These are phyloP conservation scores for Falco berigora DNA, from an alignment of 2,797 vertebrate genomes.

Conservation along the genomic window DNA sequence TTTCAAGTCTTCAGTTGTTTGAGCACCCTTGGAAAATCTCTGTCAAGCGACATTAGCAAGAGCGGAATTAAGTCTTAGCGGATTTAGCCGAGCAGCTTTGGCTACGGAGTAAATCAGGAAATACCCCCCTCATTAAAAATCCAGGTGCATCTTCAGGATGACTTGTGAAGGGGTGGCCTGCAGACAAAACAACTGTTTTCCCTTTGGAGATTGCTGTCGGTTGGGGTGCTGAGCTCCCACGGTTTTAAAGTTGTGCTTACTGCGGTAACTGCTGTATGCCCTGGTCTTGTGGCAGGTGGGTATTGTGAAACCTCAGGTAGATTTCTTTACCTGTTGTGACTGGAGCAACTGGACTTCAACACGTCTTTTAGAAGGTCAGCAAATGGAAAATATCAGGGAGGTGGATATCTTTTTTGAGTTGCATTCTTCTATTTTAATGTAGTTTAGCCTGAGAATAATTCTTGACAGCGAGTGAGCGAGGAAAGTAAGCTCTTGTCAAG, in stretches of 20 bases:
- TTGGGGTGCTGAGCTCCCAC: background rate
- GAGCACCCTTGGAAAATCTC: conserved; percentile 29
- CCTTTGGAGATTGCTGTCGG: background rate
- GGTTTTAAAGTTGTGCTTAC: background rate
- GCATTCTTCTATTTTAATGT: background rate
- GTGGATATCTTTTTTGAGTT: background rate
- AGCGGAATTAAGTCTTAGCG: conserved; percentile 26
- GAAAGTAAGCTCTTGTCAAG: background rate
- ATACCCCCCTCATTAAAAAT: background rate
- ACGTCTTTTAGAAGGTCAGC: background rate
- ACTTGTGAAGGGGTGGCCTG: background rate
- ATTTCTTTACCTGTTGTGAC: background rate
- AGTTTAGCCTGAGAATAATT: background rate
- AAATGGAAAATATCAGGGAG: background rate
- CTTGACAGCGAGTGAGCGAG: background rate
- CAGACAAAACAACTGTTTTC: background rate
- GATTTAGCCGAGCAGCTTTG: conserved; percentile 55
- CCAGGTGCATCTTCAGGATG: background rate
- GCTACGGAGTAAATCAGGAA: conserved; percentile 29
- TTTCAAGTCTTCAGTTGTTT: background rate
- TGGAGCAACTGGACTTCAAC: background rate
- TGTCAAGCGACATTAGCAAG: conserved; percentile 43
- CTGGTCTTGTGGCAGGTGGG: background rate
- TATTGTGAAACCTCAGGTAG: background rate
- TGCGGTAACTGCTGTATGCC: background rate